A percentile compares a stretch with the other conserved stretches of the same genome.
Evolutionary conservation across 1,140 invertebrate species (phyloP).

Genomic region (Amphibalanus amphitrite): DNA sequence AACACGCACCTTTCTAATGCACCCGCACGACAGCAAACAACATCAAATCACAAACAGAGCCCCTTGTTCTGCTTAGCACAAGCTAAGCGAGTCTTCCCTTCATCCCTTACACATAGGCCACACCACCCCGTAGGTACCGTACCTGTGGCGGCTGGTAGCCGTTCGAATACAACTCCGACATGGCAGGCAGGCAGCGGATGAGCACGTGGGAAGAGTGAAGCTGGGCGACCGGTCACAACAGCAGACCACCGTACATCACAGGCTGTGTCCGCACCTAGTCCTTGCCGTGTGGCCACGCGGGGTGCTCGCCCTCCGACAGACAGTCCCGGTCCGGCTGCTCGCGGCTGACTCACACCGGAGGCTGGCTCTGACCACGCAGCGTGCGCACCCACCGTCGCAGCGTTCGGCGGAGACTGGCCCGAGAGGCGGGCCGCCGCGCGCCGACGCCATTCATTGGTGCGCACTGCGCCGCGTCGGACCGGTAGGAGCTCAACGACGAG

Average conservation of each 20-base stretch:
- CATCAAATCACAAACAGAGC: too few species aligned
- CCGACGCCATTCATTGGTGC: not conserved
- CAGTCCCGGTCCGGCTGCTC: not conserved
- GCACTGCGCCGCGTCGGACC: too few species aligned
- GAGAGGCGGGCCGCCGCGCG: not conserved
- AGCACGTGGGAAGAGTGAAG: not conserved
- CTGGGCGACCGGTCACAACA: not conserved
- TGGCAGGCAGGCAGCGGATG: not conserved
- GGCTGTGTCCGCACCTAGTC: too few species aligned
- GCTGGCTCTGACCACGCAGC: not conserved
- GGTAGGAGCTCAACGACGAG: not conserved
- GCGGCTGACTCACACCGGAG: not conserved
- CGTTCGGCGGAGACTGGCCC: not conserved
- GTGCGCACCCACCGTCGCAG: not conserved
- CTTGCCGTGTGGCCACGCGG: too few species aligned
- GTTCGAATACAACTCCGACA: not conserved
- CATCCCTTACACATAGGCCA: too few species aligned
- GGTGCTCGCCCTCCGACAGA: too few species aligned
- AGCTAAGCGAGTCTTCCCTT: too few species aligned
- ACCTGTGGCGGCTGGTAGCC: not conserved
- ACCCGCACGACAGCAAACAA: too few species aligned
- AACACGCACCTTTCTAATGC: too few species aligned
- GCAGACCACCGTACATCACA: not conserved
- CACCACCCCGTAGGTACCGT: not conserved
- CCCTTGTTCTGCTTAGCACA: too few species aligned